Evolutionary conservation across 2,113 vertebrate genomes (phyloP).

Genomic region (Bujurquina vittata): DNA sequence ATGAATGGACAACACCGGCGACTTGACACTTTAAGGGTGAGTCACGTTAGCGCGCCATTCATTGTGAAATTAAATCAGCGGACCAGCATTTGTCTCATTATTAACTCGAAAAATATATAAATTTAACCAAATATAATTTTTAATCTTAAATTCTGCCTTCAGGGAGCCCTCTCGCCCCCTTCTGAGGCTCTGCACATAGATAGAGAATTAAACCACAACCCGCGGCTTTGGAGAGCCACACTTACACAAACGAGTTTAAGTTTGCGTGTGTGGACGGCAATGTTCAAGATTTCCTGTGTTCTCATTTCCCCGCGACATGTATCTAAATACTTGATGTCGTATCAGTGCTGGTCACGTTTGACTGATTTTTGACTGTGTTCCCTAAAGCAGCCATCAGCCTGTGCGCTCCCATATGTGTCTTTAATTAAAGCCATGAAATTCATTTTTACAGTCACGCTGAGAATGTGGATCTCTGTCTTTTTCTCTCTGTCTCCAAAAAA

Average conservation of each 20-base stretch:
- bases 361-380: background rate
- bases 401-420: background rate
- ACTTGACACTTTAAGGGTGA: constrained; percentile 2
- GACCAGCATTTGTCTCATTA: too few species aligned
- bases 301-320: background rate
- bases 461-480: background rate
- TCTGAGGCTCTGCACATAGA: background rate
- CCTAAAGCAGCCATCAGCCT: background rate
- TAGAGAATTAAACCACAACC: background rate
- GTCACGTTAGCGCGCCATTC: background rate
- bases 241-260: background rate
- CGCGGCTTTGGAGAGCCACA: background rate
- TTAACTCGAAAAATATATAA: background rate
- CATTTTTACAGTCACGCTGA: background rate
- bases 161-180: background rate
- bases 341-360: background rate
- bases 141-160: background rate
- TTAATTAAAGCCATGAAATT: background rate
- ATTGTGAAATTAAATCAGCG: background rate
- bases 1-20: constrained; percentile 21
- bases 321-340: background rate
- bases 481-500: background rate
- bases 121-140: rapidly evolving
- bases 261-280: background rate
- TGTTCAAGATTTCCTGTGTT: background rate